Conservation (phyloP, 1,140 invertebrate species). For the Antheraea mylitta region DNA sequence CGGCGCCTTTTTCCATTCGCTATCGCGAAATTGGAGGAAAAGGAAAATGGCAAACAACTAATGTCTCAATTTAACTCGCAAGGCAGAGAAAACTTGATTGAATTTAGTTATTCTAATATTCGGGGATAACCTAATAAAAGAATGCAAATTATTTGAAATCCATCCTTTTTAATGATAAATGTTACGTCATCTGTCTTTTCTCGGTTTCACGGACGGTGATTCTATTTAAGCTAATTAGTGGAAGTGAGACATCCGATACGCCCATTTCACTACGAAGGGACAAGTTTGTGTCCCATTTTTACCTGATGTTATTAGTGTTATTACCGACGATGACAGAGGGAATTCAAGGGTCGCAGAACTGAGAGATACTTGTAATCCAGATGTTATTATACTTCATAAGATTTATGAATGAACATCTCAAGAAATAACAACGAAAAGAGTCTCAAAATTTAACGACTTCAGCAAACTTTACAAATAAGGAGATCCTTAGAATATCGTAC, state of each 20-base stretch:
- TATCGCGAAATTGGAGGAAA: conserved; percentile 63
- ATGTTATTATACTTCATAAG: conserved; percentile 29
- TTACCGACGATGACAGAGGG: conserved; percentile 60
- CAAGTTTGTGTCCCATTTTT: conserved; percentile 65
- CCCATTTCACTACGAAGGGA: conserved; percentile 48
- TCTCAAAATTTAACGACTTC: conserved; percentile 43
- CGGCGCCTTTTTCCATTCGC: conserved; percentile 28
- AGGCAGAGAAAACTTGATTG: conserved; percentile 46
- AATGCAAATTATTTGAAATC: conserved; percentile 43
- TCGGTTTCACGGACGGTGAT: conserved; percentile 36
- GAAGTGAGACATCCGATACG: conserved; percentile 49
- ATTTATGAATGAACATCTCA: conserved; percentile 28
- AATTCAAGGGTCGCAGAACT: conserved; percentile 48
- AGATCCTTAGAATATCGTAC: conserved; percentile 55
- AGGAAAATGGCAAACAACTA: conserved; percentile 69
- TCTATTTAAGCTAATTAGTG: conserved; percentile 55
- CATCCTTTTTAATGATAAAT: conserved; percentile 41
- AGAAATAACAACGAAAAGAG: conserved; percentile 16
- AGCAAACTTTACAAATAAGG: conserved; percentile 56
- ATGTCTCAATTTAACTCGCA: conserved; percentile 67
- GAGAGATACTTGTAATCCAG: conserved; percentile 39
- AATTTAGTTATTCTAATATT: conserved; percentile 42
- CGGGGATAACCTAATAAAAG: conserved; percentile 33
- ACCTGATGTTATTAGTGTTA: conserved; percentile 73
- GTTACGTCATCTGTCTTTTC: conserved; percentile 39